These are phyloP conservation scores for Sebastes paucispinis DNA, from an alignment of 2,797 vertebrate species.

Conservation along the genomic window DNA sequence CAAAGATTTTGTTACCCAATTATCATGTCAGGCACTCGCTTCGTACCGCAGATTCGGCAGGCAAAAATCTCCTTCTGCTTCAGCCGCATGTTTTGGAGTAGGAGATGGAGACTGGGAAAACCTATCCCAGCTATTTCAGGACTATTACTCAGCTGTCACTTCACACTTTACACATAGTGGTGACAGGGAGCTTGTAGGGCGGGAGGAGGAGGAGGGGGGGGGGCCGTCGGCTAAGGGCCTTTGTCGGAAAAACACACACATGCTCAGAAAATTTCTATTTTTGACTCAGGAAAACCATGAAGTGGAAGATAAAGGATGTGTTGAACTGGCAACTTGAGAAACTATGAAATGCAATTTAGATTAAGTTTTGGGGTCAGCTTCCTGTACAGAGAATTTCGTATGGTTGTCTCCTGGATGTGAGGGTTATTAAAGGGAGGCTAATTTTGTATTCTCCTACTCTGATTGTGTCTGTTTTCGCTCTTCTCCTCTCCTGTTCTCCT, in stretches of 20 bases:
- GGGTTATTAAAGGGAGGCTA: constrained; percentile 42
- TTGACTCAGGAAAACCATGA: constrained; percentile 61
- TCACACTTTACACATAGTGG: constrained; percentile 77
- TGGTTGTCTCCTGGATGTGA: constrained; percentile 48
- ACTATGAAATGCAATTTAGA: constrained; percentile 65
- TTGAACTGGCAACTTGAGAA: constrained; percentile 54
- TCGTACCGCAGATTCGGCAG: constrained; percentile 20
- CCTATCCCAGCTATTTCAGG: constrained; percentile 75
- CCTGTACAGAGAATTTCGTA: constrained; percentile 32
- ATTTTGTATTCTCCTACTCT: constrained; percentile 43
- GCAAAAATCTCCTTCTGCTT: constrained; percentile 33
- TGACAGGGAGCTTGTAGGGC: constrained; percentile 70
- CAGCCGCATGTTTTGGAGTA: constrained; percentile 24
- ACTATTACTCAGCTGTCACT: constrained; percentile 83
- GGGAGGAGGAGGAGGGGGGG: constrained; percentile 24
- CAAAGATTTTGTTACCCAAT: constrained; percentile 55
- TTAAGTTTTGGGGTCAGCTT: constrained; percentile 58
- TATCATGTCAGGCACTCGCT: constrained; percentile 53
- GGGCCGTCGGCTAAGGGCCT: constrained; percentile 56
- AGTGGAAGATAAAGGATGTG: constrained; percentile 69
- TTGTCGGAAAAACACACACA: constrained; percentile 66
- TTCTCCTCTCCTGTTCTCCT: background rate
- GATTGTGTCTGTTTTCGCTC: constrained; percentile 10
- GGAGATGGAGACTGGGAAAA: constrained; percentile 60
- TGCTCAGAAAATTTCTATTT: constrained; percentile 76